Evolutionary conservation across 2,888 invertebrate species (phyloP).

Genomic region (Germaria angustata): DNA sequence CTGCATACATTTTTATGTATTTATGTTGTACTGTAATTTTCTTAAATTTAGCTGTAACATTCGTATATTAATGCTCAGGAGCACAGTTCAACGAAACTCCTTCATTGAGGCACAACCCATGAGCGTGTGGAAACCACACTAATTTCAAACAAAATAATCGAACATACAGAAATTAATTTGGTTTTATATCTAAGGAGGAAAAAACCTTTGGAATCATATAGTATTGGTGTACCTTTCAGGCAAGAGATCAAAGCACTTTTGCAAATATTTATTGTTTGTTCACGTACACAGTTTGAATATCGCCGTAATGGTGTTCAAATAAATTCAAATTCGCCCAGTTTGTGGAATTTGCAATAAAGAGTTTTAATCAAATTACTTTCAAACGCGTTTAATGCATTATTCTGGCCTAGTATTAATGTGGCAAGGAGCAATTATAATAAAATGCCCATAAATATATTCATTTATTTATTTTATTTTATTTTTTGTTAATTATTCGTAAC

Average conservation of each 20-base stretch:
- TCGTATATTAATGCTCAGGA: too few species aligned
- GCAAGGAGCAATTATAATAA: constrained; percentile 11
- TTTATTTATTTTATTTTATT: constrained; percentile 3
- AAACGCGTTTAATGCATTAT: constrained; percentile 5
- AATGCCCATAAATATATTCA: neutral
- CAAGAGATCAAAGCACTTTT: neutral
- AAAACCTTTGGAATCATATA: neutral
- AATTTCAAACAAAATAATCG: too few species aligned
- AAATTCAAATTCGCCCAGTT: neutral
- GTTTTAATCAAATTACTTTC: constrained; percentile 23
- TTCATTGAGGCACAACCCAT: too few species aligned
- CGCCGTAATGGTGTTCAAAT: too few species aligned
- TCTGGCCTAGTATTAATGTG: neutral
- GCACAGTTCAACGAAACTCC: too few species aligned
- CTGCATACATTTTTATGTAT: too few species aligned
- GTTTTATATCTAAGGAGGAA: too few species aligned
- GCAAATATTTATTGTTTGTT: neutral
- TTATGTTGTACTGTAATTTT: too few species aligned
- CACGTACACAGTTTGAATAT: neutral
- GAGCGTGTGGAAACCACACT: too few species aligned
- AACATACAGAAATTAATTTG: too few species aligned
- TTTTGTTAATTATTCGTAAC: neutral
- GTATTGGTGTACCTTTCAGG: neutral
- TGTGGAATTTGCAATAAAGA: neutral
- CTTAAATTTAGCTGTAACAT: too few species aligned